phyloP scores from a whole-genome alignment of 1,140 invertebrate genomes.

The Platorchestia sp. region DNA sequence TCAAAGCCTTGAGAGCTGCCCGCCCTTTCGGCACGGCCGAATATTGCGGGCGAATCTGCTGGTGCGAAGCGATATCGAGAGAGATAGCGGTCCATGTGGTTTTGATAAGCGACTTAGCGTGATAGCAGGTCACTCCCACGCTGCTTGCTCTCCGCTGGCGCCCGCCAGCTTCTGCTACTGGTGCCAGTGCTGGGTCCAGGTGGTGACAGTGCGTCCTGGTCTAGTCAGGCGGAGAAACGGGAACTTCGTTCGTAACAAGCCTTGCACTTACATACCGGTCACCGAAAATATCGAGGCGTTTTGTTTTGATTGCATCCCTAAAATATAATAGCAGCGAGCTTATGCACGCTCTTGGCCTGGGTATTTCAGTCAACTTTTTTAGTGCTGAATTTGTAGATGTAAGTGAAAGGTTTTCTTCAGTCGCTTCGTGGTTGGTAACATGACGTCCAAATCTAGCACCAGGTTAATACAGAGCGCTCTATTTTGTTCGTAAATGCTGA shows the following conservation, averaged over 20 bases:
- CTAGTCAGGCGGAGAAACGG: background rate
- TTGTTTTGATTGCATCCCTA: too few species aligned
- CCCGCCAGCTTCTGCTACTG: background rate
- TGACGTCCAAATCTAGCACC: background rate
- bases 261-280: too few species aligned
- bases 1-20: background rate
- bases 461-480: background rate
- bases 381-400: background rate
- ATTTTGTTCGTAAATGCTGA: too few species aligned
- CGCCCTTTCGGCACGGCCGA: background rate
- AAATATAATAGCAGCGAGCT: background rate
- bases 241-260: too few species aligned
- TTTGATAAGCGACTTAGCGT: background rate
- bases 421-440: background rate
- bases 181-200: background rate
- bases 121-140: slow-evolving; percentile 24
- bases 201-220: background rate
- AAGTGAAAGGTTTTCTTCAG: background rate
- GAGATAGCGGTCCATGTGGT: slow-evolving; percentile 24
- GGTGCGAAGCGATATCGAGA: background rate
- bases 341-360: too few species aligned
- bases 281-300: too few species aligned
- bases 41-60: slow-evolving; percentile 24
- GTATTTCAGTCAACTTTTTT: background rate
- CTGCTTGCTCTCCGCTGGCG: background rate